Base-by-base conservation (phyloP, 2,113 vertebrate species). In the Myotis lucifugus region DNA sequence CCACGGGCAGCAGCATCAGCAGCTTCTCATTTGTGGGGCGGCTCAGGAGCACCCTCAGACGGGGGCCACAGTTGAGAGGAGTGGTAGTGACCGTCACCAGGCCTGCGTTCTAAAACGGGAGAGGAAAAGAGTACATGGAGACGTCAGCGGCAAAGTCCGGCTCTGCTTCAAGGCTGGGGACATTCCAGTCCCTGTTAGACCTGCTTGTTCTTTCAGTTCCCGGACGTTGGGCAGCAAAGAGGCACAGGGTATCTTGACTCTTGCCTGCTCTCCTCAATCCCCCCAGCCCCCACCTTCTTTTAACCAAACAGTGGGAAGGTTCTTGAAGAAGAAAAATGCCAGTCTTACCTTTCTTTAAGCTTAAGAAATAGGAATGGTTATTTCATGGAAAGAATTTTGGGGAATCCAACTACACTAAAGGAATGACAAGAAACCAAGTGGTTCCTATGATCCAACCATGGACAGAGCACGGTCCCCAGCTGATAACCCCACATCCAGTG, bases 81-180 rank as follows among this genome's bases (percentile, higher is more conserved):
- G 99, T 99, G 15, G 99, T 98, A 0, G 99, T 99, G 95, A 99
- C 99, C 0, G 99, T 99, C 81, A 99, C 99, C 66, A 99, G 98
- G 6, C 99, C 99, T 0, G 92, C 99, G 0, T 99, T 99, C 99
- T 99, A 96, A 89, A 98, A 95, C 4, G 32, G 93, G 82, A 96
- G 59, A 97, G 83, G 40, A 70, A 91, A 70, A 93, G 15, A 13
- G 40, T 0, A 0, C 32, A 0, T 1, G 29, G 59, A 19, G 34
- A 46, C 67, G 15, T 84, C 34, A 73, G 34, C 15, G 27, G 34
- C 8, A 40, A 56, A 78, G 52, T 14, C 56, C 4, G 4, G 52
- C 79, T 77, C 48, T 66, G 32, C 81, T 12, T 40, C 70, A 14
- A 25, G 40, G 52, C 46, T 27, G 12, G 56, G 27, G 25, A 34